Evolutionary conservation across 2,888 invertebrate genomes (phyloP).

Genomic region (Dynastes tityus): DNA sequence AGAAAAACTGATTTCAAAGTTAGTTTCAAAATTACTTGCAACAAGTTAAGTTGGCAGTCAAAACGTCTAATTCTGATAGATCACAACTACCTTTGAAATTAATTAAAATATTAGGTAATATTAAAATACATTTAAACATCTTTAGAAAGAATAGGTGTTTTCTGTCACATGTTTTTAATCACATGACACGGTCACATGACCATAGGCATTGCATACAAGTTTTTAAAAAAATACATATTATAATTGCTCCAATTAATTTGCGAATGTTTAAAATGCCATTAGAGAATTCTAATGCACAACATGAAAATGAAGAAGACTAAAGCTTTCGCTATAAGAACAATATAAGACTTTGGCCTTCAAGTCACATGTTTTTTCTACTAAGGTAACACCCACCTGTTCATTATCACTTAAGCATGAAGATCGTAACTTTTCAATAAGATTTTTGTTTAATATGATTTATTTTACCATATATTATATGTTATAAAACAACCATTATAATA

Average conservation of each 20-base stretch:
- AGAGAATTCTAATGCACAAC: too few relatives aligned
- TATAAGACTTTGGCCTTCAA: conserved; percentile 61
- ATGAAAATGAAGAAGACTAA: background rate
- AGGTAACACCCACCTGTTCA: conserved; percentile 65
- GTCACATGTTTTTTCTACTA: conserved; percentile 66
- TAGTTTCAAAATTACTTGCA: too few relatives aligned
- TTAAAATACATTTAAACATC: background rate
- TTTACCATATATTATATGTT: background rate
- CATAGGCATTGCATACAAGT: background rate
- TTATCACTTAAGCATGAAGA: conserved; percentile 7
- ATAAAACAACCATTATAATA: background rate
- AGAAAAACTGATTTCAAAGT: too few relatives aligned
- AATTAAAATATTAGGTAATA: background rate
- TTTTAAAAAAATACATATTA: background rate
- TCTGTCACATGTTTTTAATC: conserved; percentile 50
- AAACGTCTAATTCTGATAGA: too few relatives aligned
- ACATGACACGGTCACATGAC: conserved; percentile 48
- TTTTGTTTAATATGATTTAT: conserved; percentile 4
- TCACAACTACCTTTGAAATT: background rate
- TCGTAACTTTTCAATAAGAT: conserved; percentile 12
- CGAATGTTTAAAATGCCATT: too few relatives aligned
- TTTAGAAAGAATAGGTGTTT: conserved; percentile 13
- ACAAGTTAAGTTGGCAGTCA: too few relatives aligned
- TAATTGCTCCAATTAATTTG: too few relatives aligned
- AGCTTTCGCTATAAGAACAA: background rate